Base-by-base conservation (phyloP, 2,797 vertebrate genomes). In the Poecilia velifera region DNA sequence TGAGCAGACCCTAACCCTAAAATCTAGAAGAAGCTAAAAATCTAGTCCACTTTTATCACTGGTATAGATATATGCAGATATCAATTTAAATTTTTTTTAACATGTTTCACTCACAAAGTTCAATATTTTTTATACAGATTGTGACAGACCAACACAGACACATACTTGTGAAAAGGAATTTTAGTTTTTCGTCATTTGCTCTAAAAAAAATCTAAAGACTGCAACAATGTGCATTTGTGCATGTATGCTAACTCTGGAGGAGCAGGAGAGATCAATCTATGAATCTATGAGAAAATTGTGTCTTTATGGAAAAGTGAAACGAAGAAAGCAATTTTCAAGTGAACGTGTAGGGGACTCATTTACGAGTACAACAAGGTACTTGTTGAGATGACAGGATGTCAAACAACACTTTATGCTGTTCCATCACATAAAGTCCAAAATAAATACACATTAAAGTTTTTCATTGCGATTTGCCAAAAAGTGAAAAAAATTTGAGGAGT, bases 1-100 rank as follows among this genome's bases (percentile, higher is more conserved):
- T 89, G 91, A 91, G 87, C 91, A 84, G 77, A 9, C 22, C 7
- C 49, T 9, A 25, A 9, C 51, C 51, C 51, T 53, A 53, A 53
- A 53, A 22, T 49, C 47, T 20, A 20, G 47, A 76, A 83, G 77
- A 76, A 76, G 83, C 78, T 84, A 74, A 49, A 49, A 73, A 73
- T 72, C 47, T 34, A 51, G 31, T 53, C 9, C 47, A 6, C 16
- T 53, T 0, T 51, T 51, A 20, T 53, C 10, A 73, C 10, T 73
- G 47, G 46, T 53, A 73, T 9, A 41, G 9, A 4, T 20, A 34
- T 18, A 68, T 41, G 8, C 36, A 22, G 4, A 25, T 36, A 20
- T 39, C 9, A 3, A 3, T 66, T 20, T 41, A 22, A 36, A 18
- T 1, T 20, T 18, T 36, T 66, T 39, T 66, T 22, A 9, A 20